Percentiles rank a stretch among this genome's conserved stretches.
phyloP scores from a whole-genome alignment of 2,797 vertebrate species.

The Gobio occitaniae region DNA sequence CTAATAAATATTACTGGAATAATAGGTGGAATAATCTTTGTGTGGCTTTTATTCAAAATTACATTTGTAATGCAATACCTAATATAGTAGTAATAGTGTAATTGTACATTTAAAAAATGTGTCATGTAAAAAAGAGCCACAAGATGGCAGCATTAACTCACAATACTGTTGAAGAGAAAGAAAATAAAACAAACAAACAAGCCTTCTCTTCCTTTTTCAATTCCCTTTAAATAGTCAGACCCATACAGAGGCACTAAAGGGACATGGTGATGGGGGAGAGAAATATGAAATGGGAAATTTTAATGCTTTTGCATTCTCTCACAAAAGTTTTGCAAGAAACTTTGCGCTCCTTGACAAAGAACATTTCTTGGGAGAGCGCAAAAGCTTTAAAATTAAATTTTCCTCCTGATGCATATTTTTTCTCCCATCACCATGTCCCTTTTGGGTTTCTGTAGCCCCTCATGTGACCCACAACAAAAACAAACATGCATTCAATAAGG shows the following conservation, averaged over 20 bases:
- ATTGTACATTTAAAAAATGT: background rate
- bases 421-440: background rate
- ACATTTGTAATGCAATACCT: background rate
- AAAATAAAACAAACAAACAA: background rate
- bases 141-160: slow-evolving; percentile 66
- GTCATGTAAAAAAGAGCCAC: slow-evolving; percentile 60
- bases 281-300: background rate
- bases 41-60: background rate
- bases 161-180: background rate
- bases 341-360: background rate
- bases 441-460: background rate
- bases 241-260: background rate
- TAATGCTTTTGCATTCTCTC: background rate
- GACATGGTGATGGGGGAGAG: background rate
- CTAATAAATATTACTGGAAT: background rate
- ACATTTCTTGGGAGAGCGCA: background rate
- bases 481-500: background rate
- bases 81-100: background rate
- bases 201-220: background rate
- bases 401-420: background rate
- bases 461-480: background rate
- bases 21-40: background rate
- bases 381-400: background rate
- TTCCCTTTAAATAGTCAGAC: background rate
- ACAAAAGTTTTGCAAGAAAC: background rate